Conservation (phyloP, 2,797 vertebrate genomes). For the Micropoecilia bifurca region DNA sequence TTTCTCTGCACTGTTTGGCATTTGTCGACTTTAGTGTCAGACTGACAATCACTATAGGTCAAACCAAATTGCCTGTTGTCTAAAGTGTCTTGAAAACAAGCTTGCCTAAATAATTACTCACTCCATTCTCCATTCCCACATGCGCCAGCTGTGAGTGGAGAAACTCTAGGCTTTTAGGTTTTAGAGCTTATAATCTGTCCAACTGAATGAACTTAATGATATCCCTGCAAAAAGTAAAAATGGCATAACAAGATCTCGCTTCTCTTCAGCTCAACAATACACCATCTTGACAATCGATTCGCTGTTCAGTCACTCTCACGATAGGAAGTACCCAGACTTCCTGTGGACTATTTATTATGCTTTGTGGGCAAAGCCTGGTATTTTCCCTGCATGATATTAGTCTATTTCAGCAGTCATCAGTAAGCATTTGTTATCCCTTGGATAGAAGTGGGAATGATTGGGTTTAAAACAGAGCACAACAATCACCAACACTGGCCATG, state of each 20-base stretch:
- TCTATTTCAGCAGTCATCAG: constrained; percentile 56
- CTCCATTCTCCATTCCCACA: constrained; percentile 18
- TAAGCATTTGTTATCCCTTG: constrained; percentile 59
- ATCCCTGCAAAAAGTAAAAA: constrained; percentile 16
- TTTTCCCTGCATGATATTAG: constrained; percentile 52
- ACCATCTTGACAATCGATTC: constrained; percentile 57
- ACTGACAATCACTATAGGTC: constrained; percentile 66
- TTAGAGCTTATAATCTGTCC: constrained; percentile 24
- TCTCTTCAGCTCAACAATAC: constrained; percentile 45
- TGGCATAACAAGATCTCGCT: constrained; percentile 45
- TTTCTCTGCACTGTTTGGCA: constrained; percentile 60
- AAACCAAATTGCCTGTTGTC: constrained; percentile 62
- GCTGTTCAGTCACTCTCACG: constrained; percentile 46
- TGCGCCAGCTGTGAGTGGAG: constrained; percentile 17
- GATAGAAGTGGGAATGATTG: constrained; percentile 60
- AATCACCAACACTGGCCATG: constrained; percentile 24
- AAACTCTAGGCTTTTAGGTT: constrained; percentile 17
- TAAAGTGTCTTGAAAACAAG: constrained; percentile 56
- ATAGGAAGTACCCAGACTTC: constrained; percentile 58
- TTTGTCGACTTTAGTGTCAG: constrained; percentile 59
- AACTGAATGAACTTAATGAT: constrained; percentile 31
- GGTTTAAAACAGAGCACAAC: constrained; percentile 39
- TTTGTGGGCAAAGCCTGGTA: constrained; percentile 45
- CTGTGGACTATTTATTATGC: constrained; percentile 59
- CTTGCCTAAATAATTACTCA: constrained; percentile 60